Evolutionary conservation across 2,113 vertebrate genomes (phyloP).

Genomic region (Hypocryptadius cinnamomeus): DNA sequence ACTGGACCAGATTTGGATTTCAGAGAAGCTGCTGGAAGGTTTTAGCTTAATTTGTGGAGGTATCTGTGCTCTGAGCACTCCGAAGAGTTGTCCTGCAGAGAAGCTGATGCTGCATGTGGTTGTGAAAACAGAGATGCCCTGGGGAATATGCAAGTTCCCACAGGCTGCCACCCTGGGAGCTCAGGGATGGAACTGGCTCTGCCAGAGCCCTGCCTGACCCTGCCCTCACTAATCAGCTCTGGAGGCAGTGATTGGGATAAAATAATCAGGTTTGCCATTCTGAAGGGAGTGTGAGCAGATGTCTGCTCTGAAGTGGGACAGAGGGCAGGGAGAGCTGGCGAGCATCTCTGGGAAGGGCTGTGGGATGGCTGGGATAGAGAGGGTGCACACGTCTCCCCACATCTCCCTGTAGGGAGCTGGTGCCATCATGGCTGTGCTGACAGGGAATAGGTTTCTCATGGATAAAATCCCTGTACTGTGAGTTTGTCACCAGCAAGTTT

Average conservation of each 20-base stretch:
- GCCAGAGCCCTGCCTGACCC: background rate
- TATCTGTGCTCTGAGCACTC: background rate
- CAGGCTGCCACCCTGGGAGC: background rate
- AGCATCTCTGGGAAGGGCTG: background rate
- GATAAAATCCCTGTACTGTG: background rate
- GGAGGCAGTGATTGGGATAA: background rate
- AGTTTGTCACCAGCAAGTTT: background rate
- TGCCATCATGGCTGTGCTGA: background rate
- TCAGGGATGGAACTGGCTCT: background rate
- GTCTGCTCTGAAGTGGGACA: background rate
- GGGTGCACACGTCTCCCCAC: background rate
- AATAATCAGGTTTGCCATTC: background rate
- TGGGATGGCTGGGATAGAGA: background rate
- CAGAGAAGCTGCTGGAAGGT: background rate
- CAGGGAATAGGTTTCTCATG: background rate
- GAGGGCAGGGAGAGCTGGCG: background rate
- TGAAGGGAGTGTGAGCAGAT: background rate
- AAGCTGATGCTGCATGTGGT: background rate
- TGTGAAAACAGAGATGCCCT: background rate
- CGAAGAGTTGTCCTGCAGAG: background rate
- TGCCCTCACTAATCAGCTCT: background rate
- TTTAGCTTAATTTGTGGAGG: background rate
- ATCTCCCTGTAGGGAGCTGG: accelerated
- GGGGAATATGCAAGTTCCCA: background rate
- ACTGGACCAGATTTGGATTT: background rate